Conservation (phyloP, 2,888 invertebrate species). For the Muschampia plurimacula region DNA sequence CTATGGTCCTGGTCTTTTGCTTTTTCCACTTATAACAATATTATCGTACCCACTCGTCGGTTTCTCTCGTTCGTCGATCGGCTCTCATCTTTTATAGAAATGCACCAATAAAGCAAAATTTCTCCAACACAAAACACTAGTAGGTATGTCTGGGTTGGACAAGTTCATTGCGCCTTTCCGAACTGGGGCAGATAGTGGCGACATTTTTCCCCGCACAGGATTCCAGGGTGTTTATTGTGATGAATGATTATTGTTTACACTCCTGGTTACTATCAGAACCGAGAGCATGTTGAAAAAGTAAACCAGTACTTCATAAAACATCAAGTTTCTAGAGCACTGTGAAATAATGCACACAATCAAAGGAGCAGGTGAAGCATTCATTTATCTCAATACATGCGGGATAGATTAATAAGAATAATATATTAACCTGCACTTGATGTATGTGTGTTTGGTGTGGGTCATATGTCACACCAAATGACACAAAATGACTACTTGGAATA, state of each 20-base stretch:
- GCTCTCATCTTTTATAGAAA: too few species aligned
- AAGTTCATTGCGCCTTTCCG: constrained; percentile 50
- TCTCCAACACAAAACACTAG: background rate
- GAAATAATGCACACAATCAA: background rate
- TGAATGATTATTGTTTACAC: constrained; percentile 7
- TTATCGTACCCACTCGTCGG: too few species aligned
- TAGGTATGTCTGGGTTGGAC: constrained; percentile 15
- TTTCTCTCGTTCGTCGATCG: too few species aligned
- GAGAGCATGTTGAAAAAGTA: background rate
- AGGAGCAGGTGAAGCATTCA: too few species aligned
- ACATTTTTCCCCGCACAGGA: constrained; percentile 67
- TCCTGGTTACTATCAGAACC: background rate
- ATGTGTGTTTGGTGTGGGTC: too few species aligned
- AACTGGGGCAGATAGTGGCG: constrained; percentile 76
- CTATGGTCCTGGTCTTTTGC: too few species aligned
- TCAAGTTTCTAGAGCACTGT: background rate
- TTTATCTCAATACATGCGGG: too few species aligned
- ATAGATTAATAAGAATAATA: too few species aligned
- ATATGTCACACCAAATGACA: too few species aligned
- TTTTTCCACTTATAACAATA: too few species aligned
- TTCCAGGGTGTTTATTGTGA: constrained; percentile 58
- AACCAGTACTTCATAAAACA: background rate
- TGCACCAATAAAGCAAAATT: background rate
- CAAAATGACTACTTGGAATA: too few species aligned
- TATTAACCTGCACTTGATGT: too few species aligned